Evolutionary conservation across 2,888 invertebrate genomes (phyloP), one percentile per base, ranked within the genome.

Genomic region (Xanthorhoe designata): DNA sequence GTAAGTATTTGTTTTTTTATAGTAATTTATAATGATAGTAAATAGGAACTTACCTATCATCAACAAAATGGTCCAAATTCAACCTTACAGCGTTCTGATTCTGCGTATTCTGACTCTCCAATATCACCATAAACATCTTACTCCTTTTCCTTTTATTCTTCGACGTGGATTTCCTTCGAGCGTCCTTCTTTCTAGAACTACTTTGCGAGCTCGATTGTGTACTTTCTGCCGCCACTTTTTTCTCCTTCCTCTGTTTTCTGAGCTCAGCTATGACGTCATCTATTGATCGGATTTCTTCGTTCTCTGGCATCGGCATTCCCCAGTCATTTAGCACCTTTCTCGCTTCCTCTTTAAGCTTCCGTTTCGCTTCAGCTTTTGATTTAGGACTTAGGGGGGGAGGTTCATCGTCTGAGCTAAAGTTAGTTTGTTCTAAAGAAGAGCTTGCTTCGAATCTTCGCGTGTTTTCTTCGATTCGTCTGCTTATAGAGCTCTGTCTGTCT

Each of bases 31-130:
- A n/a, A n/a, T n/a, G n/a, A n/a, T n/a, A n/a, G n/a, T n/a, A n/a
- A n/a, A n/a, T n/a, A n/a, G n/a, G n/a, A 42, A 61, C 60, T 86
- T 57, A 94, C 94, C 91, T 87, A 61, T 91, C 91, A 73, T 94
- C 92, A 64, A 94, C 92, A 74, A 90, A 88, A 79, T 90, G 92
- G 68, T 94, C 94, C 81, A 94, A 84, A 78, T 94, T 91, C 75
- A 94, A 77, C 71, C 86, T 87, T 69, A 94, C 75, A 4, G 92
- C 88, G 69, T 76, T 88, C 70, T 86, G 89, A 45, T 72, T 83
- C 66, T 86, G 85, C 18, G 89, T 68, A 51, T 64, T 68, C 51
- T 68, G 68, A 61, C 87, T 92, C 61, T 92, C 92, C 66, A 94
- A 71, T 74, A 93, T 87, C 38, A 94, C 91, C 47, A 88, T 84